Percentiles rank a stretch among this genome's conserved stretches.
phyloP scores from a whole-genome alignment of 2,797 vertebrate genomes.

The Peromyscus nudipes region DNA sequence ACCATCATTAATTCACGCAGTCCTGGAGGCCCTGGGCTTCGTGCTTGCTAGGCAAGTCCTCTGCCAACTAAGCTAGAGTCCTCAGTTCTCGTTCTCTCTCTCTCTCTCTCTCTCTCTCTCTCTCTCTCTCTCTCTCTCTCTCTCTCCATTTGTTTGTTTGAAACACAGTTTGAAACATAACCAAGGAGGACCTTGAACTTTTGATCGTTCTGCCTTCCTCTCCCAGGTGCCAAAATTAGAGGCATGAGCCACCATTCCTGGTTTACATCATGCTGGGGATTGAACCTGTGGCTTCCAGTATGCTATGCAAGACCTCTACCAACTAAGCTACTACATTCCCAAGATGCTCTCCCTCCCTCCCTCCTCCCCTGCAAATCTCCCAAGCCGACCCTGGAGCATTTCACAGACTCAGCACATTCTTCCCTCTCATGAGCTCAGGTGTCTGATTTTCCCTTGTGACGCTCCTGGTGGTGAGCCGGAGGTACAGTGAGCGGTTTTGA shows the following conservation, averaged over 20 bases:
- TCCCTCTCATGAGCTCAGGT: slow-evolving; percentile 66
- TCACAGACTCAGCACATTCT: slow-evolving; percentile 77
- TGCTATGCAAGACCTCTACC: neutral
- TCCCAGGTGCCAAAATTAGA: neutral
- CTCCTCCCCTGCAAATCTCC: neutral
- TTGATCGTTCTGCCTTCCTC: neutral
- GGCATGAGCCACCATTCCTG: neutral
- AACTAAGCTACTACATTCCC: neutral
- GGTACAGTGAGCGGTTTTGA: slow-evolving; percentile 81
- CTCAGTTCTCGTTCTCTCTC: neutral
- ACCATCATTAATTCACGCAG: neutral
- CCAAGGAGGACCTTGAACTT: neutral
- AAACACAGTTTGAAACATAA: neutral
- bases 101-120: neutral
- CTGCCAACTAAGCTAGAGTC: neutral
- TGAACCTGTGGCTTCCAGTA: neutral
- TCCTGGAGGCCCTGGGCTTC: neutral
- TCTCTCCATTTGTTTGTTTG: neutral
- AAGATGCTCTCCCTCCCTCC: neutral
- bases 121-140: neutral
- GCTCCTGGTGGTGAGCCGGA: slow-evolving; percentile 27
- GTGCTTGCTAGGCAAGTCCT: neutral
- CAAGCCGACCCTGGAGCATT: neutral
- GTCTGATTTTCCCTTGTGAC: slow-evolving; percentile 75
- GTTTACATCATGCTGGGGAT: neutral